phyloP scores from a whole-genome alignment of 1,140 invertebrate genomes.

The Gonioctena quinquepunctata region DNA sequence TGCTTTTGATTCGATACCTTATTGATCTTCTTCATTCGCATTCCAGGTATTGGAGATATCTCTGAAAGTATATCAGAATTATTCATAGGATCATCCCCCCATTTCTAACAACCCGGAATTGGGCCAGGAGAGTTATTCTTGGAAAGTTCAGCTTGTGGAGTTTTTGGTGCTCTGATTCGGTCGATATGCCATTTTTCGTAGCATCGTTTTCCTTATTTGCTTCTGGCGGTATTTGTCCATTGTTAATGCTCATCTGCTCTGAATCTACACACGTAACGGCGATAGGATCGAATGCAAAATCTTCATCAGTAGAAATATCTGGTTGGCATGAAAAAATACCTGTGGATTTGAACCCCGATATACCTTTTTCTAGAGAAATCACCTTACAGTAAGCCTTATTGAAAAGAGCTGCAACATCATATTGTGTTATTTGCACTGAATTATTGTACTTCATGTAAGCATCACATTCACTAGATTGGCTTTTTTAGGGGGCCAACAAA shows the following conservation, averaged over 20 bases:
- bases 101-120: neutral
- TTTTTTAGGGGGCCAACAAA: no score
- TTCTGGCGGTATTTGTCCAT: neutral
- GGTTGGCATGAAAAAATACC: conserved; percentile 12
- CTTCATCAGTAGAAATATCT: conserved; percentile 3
- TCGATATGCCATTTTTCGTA: neutral
- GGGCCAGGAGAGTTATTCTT: neutral
- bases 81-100: neutral
- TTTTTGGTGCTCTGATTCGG: neutral
- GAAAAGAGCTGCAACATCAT: no score
- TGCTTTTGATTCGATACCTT: neutral
- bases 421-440: no score
- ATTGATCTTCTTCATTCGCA: neutral
- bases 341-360: conserved; percentile 12
- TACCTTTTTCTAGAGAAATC: conserved; percentile 16
- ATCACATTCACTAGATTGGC: no score
- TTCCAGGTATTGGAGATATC: neutral
- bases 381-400: neutral
- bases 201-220: no score
- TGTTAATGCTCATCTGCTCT: neutral
- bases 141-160: neutral
- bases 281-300: neutral
- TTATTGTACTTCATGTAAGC: no score
- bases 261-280: neutral
- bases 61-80: neutral